phyloP scores from a whole-genome alignment of 1,140 invertebrate genomes.

The Leptonema lineaticorne region DNA sequence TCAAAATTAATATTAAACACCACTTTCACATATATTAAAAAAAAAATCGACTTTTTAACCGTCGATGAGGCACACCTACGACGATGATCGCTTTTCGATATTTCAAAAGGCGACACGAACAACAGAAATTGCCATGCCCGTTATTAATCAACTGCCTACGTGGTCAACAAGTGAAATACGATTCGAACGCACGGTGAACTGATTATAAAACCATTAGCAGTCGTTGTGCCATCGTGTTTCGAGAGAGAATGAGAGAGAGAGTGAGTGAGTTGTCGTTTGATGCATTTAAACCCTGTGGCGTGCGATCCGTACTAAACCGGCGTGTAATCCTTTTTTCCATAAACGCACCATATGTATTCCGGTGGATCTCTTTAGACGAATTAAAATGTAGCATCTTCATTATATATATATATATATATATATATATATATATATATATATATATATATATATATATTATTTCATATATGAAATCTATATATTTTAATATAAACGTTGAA shows the following conservation, averaged over 20 bases:
- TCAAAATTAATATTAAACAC: no score
- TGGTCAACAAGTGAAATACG: not conserved
- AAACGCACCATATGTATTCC: not conserved
- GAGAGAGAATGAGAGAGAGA: no score
- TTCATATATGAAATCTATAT: no score
- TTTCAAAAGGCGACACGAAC: slow-evolving; percentile 7
- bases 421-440: not conserved
- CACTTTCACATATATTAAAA: no score
- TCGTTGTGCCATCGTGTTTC: no score
- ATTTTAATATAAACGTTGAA: no score
- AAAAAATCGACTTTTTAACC: not conserved
- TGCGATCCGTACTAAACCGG: no score
- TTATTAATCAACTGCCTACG: slow-evolving; percentile 13
- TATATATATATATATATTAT: no score
- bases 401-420: not conserved
- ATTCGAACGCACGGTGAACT: not conserved
- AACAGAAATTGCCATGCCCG: not conserved
- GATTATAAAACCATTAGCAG: slow-evolving; percentile 16
- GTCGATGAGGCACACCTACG: not conserved
- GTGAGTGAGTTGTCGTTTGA: no score
- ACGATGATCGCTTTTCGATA: slow-evolving; percentile 11
- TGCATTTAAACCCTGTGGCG: no score
- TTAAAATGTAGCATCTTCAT: not conserved
- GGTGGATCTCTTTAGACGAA: not conserved
- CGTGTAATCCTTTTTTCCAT: no score